Percentiles rank a stretch among this genome's conserved stretches.
These are phyloP conservation scores for Cephalophus harveyi DNA, from an alignment of 2,113 vertebrate species.

Conservation along the genomic window DNA sequence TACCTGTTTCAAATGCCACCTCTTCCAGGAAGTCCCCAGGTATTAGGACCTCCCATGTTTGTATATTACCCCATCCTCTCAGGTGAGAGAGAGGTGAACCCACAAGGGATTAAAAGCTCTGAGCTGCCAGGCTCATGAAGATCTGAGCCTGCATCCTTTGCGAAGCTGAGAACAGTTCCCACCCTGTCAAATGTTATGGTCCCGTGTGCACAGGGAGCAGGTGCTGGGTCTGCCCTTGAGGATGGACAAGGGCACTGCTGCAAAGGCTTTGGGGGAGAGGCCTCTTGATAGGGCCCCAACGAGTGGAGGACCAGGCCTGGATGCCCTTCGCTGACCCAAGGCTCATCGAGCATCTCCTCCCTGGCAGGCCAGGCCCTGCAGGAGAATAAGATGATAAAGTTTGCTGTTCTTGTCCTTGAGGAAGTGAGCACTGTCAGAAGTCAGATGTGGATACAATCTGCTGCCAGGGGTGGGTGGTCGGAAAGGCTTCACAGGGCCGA, in stretches of 20 bases:
- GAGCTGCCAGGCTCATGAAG: not conserved
- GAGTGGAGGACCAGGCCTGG: not conserved
- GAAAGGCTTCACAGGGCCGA: not conserved
- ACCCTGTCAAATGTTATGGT: not conserved
- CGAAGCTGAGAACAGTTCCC: not conserved
- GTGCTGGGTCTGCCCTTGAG: fast-evolving
- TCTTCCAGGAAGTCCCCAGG: not conserved
- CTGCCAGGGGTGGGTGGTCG: not conserved
- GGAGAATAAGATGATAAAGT: not conserved
- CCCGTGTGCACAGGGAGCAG: not conserved
- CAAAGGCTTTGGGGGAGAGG: not conserved
- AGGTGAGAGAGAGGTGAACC: no score
- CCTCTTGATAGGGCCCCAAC: not conserved
- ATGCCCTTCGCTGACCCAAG: not conserved
- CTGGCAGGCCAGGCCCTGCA: not conserved
- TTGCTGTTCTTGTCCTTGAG: not conserved
- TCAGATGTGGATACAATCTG: not conserved
- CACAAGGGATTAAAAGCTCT: not conserved
- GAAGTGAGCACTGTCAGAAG: not conserved
- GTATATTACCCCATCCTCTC: not conserved
- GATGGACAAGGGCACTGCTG: fast-evolving
- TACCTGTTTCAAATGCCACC: not conserved
- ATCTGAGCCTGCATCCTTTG: not conserved
- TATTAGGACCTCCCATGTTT: not conserved
- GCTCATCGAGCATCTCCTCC: not conserved